These are phyloP conservation scores for Drosophila sp. DNA, from an alignment of 1,140 invertebrate species.

Conservation along the genomic window DNA sequence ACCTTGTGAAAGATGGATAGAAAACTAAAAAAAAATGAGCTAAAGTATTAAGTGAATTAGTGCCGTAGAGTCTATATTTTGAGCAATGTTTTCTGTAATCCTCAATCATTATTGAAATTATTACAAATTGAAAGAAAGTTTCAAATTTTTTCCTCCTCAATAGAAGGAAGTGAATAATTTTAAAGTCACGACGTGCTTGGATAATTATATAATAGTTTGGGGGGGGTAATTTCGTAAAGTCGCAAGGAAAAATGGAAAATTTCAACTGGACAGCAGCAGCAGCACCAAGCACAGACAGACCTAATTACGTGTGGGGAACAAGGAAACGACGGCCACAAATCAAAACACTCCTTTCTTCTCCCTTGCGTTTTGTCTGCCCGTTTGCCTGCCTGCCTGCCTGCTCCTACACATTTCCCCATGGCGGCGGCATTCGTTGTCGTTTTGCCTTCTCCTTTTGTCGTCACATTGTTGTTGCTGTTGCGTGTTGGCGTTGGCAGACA, in stretches of 20 bases:
- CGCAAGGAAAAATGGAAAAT: background rate
- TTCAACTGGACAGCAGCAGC: background rate
- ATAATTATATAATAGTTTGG: background rate
- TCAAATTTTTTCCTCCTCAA: background rate
- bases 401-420: conserved; percentile 52
- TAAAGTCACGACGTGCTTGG: background rate
- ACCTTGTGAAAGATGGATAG: conserved; percentile 1
- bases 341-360: conserved; percentile 23
- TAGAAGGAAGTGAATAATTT: background rate
- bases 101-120: too few species aligned
- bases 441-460: conserved; percentile 37
- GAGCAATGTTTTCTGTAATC: too few species aligned
- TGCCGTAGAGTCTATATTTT: too few species aligned
- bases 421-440: conserved; percentile 47
- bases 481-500: conserved; percentile 78
- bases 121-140: background rate
- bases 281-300: background rate
- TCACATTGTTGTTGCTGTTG: conserved; percentile 69
- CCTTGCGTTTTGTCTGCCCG: conserved; percentile 28
- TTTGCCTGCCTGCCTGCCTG: background rate
- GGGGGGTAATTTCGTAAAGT: background rate
- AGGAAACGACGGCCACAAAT: conserved; percentile 22
- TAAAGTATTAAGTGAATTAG: too few species aligned
- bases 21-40: background rate
- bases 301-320: conserved; percentile 22